These are phyloP conservation scores for Ruditapes philippinarum DNA, from an alignment of 1,140 invertebrate species.

Conservation along the genomic window DNA sequence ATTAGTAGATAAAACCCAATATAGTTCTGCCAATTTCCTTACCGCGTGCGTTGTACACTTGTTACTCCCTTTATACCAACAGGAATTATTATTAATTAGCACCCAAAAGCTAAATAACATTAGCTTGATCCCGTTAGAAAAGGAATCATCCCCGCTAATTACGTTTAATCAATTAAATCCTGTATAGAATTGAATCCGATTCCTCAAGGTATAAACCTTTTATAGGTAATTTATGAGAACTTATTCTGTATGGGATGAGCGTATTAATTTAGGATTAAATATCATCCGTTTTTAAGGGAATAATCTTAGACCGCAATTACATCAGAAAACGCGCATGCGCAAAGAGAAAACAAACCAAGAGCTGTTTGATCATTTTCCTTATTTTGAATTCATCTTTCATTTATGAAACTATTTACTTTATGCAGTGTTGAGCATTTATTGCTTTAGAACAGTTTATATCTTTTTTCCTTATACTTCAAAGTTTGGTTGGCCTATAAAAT, in stretches of 20 bases:
- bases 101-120: constrained; percentile 9
- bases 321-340: not conserved
- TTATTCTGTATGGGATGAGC: not conserved
- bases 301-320: not conserved
- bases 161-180: constrained; percentile 21
- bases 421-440: no score
- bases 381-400: no score
- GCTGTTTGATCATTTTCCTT: not conserved
- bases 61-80: not conserved
- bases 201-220: not conserved
- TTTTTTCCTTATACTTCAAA: no score
- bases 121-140: not conserved
- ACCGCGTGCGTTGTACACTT: not conserved
- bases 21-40: not conserved
- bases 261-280: not conserved
- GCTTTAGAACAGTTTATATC: no score
- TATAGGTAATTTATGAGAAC: not conserved
- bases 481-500: no score
- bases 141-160: not conserved
- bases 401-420: no score
- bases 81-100: constrained; percentile 38
- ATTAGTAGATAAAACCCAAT: not conserved
- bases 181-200: not conserved
- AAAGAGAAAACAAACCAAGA: not conserved
- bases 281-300: not conserved